phyloP scores from a whole-genome alignment of 1,140 invertebrate species.

The Eriocheir sinensis region DNA sequence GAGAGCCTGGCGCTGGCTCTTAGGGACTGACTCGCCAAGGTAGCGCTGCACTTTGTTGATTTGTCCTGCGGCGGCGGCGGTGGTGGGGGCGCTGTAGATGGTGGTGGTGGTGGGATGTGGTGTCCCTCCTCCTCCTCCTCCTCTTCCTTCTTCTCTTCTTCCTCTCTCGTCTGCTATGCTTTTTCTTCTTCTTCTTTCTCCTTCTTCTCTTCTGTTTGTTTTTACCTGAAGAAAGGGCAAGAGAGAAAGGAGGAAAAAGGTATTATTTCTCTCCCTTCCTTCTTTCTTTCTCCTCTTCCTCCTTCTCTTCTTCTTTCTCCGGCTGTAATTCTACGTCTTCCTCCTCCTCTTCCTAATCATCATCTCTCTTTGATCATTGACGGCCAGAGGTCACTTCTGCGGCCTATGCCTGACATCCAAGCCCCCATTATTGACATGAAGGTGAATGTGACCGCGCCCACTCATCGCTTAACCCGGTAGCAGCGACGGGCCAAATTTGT shows the following conservation, averaged over 20 bases:
- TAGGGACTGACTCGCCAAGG: slow-evolving; percentile 26
- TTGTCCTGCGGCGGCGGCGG: neutral
- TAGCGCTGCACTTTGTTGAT: neutral
- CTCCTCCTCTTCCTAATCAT: no score
- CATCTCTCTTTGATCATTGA: no score
- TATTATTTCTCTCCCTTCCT: neutral
- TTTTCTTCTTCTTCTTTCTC: neutral
- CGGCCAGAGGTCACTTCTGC: no score
- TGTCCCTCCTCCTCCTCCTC: no score
- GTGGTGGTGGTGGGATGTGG: no score
- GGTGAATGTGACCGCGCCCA: no score
- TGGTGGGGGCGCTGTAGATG: neutral
- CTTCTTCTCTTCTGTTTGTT: neutral
- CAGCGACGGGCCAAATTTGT: no score
- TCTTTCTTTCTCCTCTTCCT: no score
- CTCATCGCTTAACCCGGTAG: no score
- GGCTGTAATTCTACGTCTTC: neutral
- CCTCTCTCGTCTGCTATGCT: neutral
- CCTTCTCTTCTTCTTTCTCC: no score
- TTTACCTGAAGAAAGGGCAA: neutral
- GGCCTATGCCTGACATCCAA: no score
- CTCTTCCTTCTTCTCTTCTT: neutral
- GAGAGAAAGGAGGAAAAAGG: neutral
- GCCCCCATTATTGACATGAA: no score
- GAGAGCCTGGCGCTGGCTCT: slow-evolving; percentile 3